Base-by-base conservation (phyloP, 2,113 vertebrate genomes). In the Callocephalon fimbriatum region DNA sequence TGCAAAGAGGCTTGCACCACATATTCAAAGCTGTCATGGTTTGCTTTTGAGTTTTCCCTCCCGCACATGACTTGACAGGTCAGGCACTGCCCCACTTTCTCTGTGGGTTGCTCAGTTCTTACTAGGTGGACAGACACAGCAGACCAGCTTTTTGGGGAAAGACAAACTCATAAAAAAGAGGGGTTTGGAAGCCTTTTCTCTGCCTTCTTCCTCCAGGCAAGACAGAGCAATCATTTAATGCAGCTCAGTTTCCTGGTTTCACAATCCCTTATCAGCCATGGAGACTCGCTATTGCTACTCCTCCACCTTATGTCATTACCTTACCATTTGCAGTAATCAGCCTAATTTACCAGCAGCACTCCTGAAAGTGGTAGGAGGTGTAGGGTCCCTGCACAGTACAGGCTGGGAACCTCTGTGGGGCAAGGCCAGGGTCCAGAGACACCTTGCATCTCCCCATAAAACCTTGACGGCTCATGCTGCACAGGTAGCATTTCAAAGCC, bases 201-300 rank as follows among this genome's bases (percentile, higher is more conserved):
- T 45, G 25, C 13, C 11, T 65, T 62, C 15, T 37, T 72, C 32
- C 32, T 65, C 58, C 50, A 47, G 35, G 12, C 12, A 37, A 54
- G 37, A 40, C 0, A 0, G 8, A 81, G 5, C 27, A 40, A 81
- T 20, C 0, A 0, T 35, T 70, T 65, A 13, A 8, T 0, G 2
- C 31, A 35, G 23, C 61, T 66, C 7, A 0, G 2, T 53, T 81
- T 81, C 77, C 74, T 18, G 17, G 47, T 88, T 86, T 88, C 71
- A 12, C 71, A 73, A 10, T 8, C 40, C 22, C 17, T 40, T 15
- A 15, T 8, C 26, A 26, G 6, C 12, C 31, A 26, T 0, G 4
- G 38, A 72, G 47, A 40, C 37, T 53, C 16, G 21, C 42, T 40
- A 22, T 9, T 10, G 37, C 70, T 27, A 15, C 27, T 58, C 32